Evolutionary conservation across 2,888 invertebrate species (phyloP).

Genomic region (Platycheirus rosarum): DNA sequence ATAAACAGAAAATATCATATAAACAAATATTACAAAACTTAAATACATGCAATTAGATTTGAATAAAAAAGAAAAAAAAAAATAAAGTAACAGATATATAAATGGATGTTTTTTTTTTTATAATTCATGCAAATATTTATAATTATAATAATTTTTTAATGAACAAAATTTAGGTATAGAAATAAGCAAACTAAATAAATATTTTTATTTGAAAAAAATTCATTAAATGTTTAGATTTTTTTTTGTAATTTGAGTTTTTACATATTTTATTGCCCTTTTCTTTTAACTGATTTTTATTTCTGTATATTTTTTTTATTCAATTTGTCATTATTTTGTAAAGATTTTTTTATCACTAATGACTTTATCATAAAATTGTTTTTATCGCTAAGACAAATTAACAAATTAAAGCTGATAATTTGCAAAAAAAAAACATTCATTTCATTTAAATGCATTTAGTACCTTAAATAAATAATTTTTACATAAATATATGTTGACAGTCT

Average conservation of each 20-base stretch:
- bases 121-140: constrained; percentile 27
- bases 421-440: no score
- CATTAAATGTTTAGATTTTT: no score
- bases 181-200: not conserved
- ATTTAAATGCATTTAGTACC: constrained; percentile 11
- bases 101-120: not conserved
- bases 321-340: no score
- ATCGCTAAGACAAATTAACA: no score
- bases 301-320: no score
- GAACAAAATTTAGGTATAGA: constrained; percentile 2
- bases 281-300: not conserved
- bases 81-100: constrained; percentile 24
- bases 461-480: constrained; percentile 21
- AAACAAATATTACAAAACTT: constrained; percentile 53
- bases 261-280: no score
- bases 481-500: constrained; percentile 52
- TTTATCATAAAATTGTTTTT: no score
- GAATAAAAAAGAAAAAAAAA: constrained; percentile 22
- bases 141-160: no score
- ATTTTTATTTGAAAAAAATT: not conserved
- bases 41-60: constrained; percentile 64
- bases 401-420: no score
- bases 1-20: constrained; percentile 42
- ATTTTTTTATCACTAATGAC: no score
- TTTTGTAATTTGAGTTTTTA: no score